Percentiles rank a stretch among this genome's conserved stretches.
These are phyloP conservation scores for Steatornis caripensis DNA, from an alignment of 2,113 vertebrate species.

Conservation along the genomic window DNA sequence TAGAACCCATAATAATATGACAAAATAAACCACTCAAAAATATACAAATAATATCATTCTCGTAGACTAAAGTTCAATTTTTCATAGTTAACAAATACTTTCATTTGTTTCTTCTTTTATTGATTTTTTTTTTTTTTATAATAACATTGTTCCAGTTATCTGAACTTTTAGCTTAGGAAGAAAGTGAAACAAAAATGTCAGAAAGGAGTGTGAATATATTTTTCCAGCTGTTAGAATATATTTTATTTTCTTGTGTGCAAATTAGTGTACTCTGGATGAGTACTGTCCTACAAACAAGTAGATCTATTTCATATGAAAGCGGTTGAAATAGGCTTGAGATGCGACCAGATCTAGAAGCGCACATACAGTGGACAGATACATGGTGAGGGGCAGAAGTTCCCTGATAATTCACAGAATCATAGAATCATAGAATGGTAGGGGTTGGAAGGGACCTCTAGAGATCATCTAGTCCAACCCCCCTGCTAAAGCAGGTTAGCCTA, in stretches of 20 bases:
- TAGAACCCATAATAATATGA: neutral
- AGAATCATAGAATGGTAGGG: too few species aligned
- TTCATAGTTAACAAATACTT: neutral
- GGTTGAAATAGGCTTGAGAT: neutral
- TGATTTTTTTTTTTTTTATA: too few species aligned
- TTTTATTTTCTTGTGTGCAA: neutral
- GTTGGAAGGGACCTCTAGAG: too few species aligned
- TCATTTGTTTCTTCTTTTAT: neutral
- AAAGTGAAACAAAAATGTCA: neutral
- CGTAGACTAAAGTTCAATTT: rapidly evolving
- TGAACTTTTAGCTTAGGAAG: neutral
- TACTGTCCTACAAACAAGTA: neutral
- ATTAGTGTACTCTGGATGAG: neutral
- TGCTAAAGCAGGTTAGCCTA: too few species aligned
- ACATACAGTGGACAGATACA: neutral
- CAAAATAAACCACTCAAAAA: neutral
- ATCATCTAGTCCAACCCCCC: too few species aligned
- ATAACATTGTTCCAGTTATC: neutral
- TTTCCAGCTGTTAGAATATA: neutral
- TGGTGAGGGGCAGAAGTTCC: rapidly evolving
- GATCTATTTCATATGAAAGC: neutral
- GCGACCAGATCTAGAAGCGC: neutral
- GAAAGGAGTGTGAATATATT: neutral
- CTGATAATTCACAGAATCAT: too few species aligned
- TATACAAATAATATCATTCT: neutral